Conservation (phyloP, 2,888 invertebrate species). For the Camptogramma bilineatum region DNA sequence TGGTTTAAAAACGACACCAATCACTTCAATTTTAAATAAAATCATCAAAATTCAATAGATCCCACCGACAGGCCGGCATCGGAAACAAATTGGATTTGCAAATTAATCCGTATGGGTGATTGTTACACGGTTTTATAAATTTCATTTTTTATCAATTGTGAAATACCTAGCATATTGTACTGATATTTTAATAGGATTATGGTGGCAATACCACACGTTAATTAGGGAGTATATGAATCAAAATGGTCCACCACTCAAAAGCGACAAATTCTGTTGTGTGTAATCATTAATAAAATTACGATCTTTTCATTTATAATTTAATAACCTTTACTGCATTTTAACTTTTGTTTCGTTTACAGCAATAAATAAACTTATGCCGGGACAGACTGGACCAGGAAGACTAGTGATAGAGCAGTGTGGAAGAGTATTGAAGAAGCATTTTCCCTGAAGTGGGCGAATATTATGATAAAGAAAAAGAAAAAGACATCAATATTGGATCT, state of each 20-base stretch:
- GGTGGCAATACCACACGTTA: slow-evolving; percentile 26
- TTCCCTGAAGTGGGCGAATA: no score
- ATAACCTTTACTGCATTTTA: no score
- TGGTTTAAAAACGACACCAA: slow-evolving; percentile 28
- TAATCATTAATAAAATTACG: background rate
- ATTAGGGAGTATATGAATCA: slow-evolving; percentile 33
- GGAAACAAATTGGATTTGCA: slow-evolving; percentile 64
- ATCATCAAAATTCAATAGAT: slow-evolving; percentile 62
- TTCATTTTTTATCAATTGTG: slow-evolving; percentile 51
- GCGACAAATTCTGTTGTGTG: background rate
- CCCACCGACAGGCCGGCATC: slow-evolving; percentile 56
- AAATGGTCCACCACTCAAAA: background rate
- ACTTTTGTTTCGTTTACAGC: no score
- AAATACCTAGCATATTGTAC: slow-evolving; percentile 45
- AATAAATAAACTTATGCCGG: no score
- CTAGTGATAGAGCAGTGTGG: no score
- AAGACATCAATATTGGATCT: no score
- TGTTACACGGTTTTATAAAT: slow-evolving; percentile 49
- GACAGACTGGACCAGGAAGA: no score
- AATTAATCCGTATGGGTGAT: slow-evolving; percentile 58
- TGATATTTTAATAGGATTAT: slow-evolving; percentile 41
- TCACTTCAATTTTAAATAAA: slow-evolving; percentile 47
- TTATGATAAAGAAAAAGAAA: no score
- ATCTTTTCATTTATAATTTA: background rate
- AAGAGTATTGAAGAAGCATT: no score